Base-by-base conservation (phyloP, 2,888 invertebrate genomes). In the Leucophenga maculata region DNA sequence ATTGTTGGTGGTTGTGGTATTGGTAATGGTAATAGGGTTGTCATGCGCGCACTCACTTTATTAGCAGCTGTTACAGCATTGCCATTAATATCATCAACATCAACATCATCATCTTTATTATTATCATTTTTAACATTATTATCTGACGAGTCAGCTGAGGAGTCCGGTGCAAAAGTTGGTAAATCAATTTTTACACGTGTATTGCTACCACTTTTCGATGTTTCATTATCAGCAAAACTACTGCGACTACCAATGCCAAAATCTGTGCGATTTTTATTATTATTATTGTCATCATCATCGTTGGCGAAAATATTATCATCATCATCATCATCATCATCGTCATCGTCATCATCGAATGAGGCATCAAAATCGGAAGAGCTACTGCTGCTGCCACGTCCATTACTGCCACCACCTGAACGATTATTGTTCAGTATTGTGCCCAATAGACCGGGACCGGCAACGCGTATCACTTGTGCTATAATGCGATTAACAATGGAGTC, bases 391-490 rank as follows among this genome's bases (percentile, higher is more conserved):
- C 84, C 80, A 57, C 79, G 80, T 20, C 80, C 80, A 75, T 83
- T 81, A 60, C 80, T 84, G 69, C 85, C 55, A 8, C 83, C 82
- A 22, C 84, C 80, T 55, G 79, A 80, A 22, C 80, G 81, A 75
- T 83, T 81, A 62, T 81, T 84, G 69, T 85, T 83, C 74, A 87
- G 76, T 55, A 88, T 74, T 13, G 86, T 85, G 46, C 85, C 86
- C 44, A 88, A 80, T 76, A 95, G 90, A 77, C 93, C 90, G 16
- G 95, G 93, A 55, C 95, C 95, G 85, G 95, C 92, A 75, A 93
- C 91, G 82, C 93, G 92, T 89, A 95, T 93, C 85, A 95, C 90
- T 88, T 88, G 88, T 70, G 86, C 85, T 81, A 88, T 86, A 72
- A 88, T 84, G 72, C 86, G 86, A 83, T 88, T 88, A 70, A 88